Percentiles rank a stretch among this genome's conserved stretches.
Evolutionary conservation across 2,113 vertebrate species (phyloP).

Genomic region (Tapirus terrestris): DNA sequence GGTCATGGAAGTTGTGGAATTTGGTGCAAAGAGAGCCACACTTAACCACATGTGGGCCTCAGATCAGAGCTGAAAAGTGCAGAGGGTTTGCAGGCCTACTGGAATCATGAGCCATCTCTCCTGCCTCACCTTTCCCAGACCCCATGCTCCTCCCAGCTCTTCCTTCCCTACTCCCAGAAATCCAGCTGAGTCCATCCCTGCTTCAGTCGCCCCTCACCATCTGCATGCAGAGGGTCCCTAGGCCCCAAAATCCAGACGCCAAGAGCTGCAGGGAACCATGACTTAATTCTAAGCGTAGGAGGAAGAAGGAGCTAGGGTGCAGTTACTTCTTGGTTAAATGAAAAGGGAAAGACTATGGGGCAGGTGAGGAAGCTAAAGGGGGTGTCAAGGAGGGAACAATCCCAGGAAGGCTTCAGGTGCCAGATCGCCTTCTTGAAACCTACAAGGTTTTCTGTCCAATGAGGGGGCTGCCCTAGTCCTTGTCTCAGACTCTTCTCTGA

Average conservation of each 20-base stretch:
- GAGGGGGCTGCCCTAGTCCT: not conserved
- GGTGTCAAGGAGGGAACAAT: constrained; percentile 7
- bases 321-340: constrained; percentile 65
- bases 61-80: not conserved
- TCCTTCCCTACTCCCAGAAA: not conserved
- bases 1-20: not conserved
- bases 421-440: not conserved
- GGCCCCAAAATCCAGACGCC: not conserved
- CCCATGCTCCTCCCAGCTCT: not conserved
- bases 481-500: not conserved
- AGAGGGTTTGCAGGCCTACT: constrained; percentile 47
- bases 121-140: constrained; percentile 2
- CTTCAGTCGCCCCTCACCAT: not conserved
- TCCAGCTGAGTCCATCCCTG: not conserved
- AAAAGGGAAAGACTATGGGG: not conserved
- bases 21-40: not conserved
- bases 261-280: constrained; percentile 30
- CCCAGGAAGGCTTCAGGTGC: not conserved
- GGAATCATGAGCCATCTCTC: not conserved
- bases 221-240: not conserved
- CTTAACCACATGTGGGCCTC: not conserved
- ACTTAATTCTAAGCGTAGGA: constrained; percentile 35
- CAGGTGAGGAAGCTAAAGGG: not conserved
- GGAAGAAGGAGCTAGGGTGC: not conserved
- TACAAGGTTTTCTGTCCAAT: not conserved